Percentiles rank a stretch among this genome's conserved stretches.
Evolutionary conservation across 30 jellyfish, hydroid and myxozoan species (phyloP).

Genomic region (Morbakka virulenta): DNA sequence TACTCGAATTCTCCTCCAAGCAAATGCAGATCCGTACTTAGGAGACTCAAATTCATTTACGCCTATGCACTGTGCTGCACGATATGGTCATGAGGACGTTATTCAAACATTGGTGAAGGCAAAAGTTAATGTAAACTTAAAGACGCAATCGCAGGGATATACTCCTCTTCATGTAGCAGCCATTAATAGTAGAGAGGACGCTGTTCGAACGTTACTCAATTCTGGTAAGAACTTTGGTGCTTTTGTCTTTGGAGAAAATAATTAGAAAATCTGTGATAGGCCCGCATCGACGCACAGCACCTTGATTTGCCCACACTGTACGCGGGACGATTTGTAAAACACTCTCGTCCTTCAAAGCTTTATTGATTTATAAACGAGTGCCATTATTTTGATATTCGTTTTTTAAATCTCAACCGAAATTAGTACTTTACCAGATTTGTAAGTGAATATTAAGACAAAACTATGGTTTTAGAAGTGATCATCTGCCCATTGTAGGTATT

Average conservation of each 20-base stretch:
- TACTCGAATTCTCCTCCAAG: slow-evolving; percentile 43
- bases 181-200: slow-evolving; percentile 26
- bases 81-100: slow-evolving; percentile 69
- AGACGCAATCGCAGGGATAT: slow-evolving; percentile 22
- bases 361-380: no score
- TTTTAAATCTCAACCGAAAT: no score
- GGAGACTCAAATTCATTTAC: slow-evolving; percentile 33
- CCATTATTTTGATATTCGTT: no score
- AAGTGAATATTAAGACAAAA: no score
- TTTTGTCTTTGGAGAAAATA: neutral
- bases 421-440: no score
- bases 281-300: no score
- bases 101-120: slow-evolving; percentile 20
- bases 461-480: no score
- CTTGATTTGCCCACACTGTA: no score
- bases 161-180: slow-evolving; percentile 85
- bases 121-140: slow-evolving; percentile 62
- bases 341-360: no score
- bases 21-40: slow-evolving; percentile 58
- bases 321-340: no score
- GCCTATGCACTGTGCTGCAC: slow-evolving; percentile 87
- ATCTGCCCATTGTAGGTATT: no score
- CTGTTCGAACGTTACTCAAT: slow-evolving; percentile 34
- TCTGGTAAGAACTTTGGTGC: slow-evolving; percentile 3
- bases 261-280: no score